These are phyloP conservation scores for Caenorhabditis tropicalis DNA, from an alignment of 1,140 invertebrate species.

Conservation along the genomic window DNA sequence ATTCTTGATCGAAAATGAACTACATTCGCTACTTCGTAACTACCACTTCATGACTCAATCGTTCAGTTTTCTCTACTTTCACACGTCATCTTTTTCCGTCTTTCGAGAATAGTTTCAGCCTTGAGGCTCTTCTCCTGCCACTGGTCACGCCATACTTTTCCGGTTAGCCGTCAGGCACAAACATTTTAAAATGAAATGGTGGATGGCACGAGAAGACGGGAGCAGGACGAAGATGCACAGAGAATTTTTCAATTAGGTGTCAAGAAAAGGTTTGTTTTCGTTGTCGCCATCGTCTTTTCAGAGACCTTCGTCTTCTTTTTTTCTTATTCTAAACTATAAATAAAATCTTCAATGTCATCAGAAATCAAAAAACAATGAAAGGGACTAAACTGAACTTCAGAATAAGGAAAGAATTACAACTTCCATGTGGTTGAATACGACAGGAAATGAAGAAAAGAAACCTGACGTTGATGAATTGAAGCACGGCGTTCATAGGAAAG, in stretches of 20 bases:
- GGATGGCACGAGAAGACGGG: neutral
- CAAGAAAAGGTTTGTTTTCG: conserved; percentile 41
- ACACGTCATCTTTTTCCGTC: neutral
- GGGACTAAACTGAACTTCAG: too few relatives aligned
- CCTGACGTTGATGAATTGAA: neutral
- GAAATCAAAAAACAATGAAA: neutral
- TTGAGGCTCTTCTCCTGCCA: neutral
- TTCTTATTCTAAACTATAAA: neutral
- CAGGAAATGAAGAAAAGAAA: conserved; percentile 23
- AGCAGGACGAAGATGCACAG: neutral
- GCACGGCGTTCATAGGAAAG: neutral
- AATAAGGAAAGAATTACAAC: too few relatives aligned
- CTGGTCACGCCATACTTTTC: conserved; percentile 24
- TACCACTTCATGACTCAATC: neutral
- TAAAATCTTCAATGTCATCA: neutral
- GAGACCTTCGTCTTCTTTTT: neutral
- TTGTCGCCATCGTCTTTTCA: neutral
- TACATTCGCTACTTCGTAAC: neutral
- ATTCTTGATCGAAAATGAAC: neutral
- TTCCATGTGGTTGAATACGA: too few relatives aligned
- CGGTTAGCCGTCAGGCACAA: neutral
- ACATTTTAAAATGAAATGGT: conserved; percentile 40
- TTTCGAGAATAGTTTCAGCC: neutral
- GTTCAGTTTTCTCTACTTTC: neutral
- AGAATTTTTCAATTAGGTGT: conserved; percentile 37